Evolutionary conservation across 2,888 invertebrate genomes (phyloP).

Genomic region (Anoncus sp.): DNA sequence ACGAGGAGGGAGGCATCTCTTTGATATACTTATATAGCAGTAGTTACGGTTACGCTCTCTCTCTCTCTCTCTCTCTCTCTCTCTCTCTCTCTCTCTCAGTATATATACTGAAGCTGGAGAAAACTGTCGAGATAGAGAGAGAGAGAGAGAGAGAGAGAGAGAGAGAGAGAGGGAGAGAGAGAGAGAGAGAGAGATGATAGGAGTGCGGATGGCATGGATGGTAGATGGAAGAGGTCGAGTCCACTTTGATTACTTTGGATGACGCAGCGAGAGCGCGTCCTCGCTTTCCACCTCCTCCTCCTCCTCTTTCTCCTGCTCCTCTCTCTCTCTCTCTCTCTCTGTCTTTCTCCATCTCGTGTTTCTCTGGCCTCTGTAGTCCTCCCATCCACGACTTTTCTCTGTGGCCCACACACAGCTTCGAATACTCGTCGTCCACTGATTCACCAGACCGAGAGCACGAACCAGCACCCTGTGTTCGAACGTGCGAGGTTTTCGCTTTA

Average conservation of each 20-base stretch:
- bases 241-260: constrained; percentile 79
- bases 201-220: constrained; percentile 57
- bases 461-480: constrained; percentile 31
- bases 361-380: constrained; percentile 5
- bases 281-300: constrained; percentile 30
- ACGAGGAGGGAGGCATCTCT: constrained; percentile 65
- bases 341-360: constrained; percentile 25
- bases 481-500: constrained; percentile 44
- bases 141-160: constrained; percentile 34
- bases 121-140: constrained; percentile 37
- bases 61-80: no score
- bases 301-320: constrained; percentile 14
- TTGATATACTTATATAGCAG: constrained; percentile 79
- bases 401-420: constrained; percentile 26
- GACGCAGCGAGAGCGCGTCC: constrained; percentile 70
- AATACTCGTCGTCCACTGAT: constrained; percentile 56
- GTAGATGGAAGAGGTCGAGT: constrained; percentile 73
- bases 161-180: constrained; percentile 5
- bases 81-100: no score
- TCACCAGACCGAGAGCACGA: constrained; percentile 45
- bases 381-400: not conserved
- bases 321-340: constrained; percentile 20
- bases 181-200: constrained; percentile 54
- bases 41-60: constrained; percentile 57
- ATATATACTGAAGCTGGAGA: constrained; percentile 43